Base-by-base conservation (phyloP, 2,797 vertebrate genomes). In the Cercopithecus diana region DNA sequence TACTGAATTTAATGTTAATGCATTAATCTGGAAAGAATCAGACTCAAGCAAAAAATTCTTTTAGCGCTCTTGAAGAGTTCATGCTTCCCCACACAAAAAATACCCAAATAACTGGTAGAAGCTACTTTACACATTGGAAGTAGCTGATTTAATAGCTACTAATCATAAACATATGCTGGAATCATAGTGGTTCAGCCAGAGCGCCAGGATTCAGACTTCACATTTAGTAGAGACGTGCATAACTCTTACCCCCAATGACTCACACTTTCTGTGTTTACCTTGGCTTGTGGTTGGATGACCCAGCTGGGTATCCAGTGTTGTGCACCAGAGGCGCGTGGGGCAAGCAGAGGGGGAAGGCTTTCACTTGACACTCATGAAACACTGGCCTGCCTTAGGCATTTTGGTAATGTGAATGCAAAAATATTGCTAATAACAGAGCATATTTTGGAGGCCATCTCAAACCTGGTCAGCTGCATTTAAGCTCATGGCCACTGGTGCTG, bases 371-470 rank as follows among this genome's bases (percentile, higher is more conserved):
- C 76, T 97, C 43, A 96, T 55, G 73, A 90, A 96, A 94, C 75
- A 80, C 88, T 97, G 95, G 96, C 92, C 95, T 67, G 15, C 95
- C 90, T 80, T 82, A 96, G 95, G 86, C 95, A 98, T 98, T 98
- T 95, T 92, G 97, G 94, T 95, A 97, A 98, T 92, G 72, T 72
- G 88, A 93, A 98, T 97, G 79, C 92, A 96, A 92, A 97, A 97
- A 61, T 97, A 97, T 98, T 98, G 93, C 98, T 98, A 98, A 98
- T 96, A 98, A 97, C 96, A 93, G 98, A 97, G 94, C 96, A 81
- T 77, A 84, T 97, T 98, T 97, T 96, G 94, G 95, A 98, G 95
- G 12, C 97, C 95, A 80, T 84, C 96, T 97, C 93, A 85, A 85
- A 95, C 87, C 81, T 92, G 97, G 73, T 95, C 98, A 97, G 98